Conservation (phyloP, 2,888 invertebrate species). For the Coenonympha arcania region DNA sequence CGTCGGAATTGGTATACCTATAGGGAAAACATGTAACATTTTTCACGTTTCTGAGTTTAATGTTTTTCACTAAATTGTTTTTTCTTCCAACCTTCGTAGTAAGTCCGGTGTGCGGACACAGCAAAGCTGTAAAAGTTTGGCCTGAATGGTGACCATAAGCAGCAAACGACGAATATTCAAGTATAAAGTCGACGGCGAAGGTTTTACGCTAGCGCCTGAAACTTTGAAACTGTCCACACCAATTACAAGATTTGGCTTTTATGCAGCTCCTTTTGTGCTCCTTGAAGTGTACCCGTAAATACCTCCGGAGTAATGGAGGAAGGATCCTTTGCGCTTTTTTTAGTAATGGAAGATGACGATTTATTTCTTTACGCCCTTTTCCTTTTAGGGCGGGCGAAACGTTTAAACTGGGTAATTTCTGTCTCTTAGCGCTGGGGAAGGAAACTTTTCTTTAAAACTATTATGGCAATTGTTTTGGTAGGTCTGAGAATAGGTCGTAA, state of each 20-base stretch:
- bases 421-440: not conserved
- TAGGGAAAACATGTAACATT: no score
- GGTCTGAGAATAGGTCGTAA: no score
- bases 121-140: not conserved
- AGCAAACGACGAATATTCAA: not conserved
- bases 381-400: constrained; percentile 7
- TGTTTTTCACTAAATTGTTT: no score
- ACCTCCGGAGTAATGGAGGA: not conserved
- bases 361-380: constrained; percentile 10
- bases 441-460: not conserved
- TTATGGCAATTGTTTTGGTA: no score
- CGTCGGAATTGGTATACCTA: no score
- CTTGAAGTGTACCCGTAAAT: constrained; percentile 8
- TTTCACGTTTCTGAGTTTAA: no score
- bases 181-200: constrained; percentile 11
- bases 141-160: not conserved
- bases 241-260: constrained; percentile 26
- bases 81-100: no score
- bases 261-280: constrained; percentile 10
- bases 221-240: constrained; percentile 9
- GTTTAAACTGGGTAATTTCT: constrained; percentile 10
- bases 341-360: constrained; percentile 5
- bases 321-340: constrained; percentile 4
- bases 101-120: not conserved
- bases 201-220: constrained; percentile 7